Percentiles rank a stretch among this genome's conserved stretches.
phyloP scores from a whole-genome alignment of 2,888 invertebrate genomes.

The Zelleria hepariella region DNA sequence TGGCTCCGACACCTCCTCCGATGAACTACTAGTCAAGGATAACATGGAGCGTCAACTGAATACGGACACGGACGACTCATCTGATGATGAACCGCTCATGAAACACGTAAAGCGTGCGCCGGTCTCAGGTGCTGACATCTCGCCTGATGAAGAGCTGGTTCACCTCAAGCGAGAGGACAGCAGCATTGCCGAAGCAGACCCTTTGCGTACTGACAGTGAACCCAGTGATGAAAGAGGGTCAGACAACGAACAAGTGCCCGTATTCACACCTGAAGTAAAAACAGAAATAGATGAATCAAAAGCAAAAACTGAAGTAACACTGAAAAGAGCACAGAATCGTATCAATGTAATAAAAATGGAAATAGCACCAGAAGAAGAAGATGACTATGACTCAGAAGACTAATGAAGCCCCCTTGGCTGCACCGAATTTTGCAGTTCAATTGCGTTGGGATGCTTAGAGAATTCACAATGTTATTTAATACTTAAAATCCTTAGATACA shows the following conservation, averaged over 20 bases:
- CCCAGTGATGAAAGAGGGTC: neutral
- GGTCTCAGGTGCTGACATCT: no score
- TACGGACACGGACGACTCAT: neutral
- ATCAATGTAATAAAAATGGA: neutral
- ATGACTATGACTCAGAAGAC: neutral
- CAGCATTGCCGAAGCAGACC: no score
- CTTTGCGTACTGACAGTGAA: neutral
- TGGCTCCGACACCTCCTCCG: neutral
- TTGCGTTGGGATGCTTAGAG: no score
- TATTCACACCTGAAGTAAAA: no score
- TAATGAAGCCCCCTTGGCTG: no score
- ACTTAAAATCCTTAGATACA: no score
- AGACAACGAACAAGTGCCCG: neutral
- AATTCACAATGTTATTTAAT: no score
- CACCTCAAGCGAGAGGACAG: no score
- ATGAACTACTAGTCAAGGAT: neutral
- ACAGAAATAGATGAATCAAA: no score
- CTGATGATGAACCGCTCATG: neutral
- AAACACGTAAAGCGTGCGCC: neutral
- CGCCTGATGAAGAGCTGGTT: no score
- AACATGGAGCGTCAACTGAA: neutral
- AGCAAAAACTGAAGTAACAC: neutral
- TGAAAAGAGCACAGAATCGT: neutral
- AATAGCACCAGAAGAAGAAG: neutral
- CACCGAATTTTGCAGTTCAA: no score